These are phyloP conservation scores for Calliopsis andreniformis DNA, from an alignment of 1,140 invertebrate genomes.

Conservation along the genomic window DNA sequence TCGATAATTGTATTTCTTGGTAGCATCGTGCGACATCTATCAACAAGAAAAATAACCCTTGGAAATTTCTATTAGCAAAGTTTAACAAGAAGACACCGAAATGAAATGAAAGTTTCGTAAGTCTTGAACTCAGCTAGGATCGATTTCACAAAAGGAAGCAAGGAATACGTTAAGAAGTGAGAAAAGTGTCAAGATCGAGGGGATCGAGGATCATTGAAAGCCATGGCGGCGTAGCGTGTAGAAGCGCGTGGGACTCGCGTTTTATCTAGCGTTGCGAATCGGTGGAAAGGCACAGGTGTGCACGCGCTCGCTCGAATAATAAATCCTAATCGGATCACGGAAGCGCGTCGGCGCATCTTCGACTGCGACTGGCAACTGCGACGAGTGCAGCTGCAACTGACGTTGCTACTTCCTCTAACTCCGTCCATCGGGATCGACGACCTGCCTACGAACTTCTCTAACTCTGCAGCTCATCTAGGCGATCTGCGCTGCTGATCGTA, in stretches of 20 bases:
- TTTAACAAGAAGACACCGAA: too few species aligned
- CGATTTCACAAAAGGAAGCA: too few species aligned
- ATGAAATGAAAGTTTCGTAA: too few species aligned
- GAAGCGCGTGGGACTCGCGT: constrained; percentile 20
- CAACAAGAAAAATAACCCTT: too few species aligned
- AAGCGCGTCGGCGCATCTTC: constrained; percentile 35
- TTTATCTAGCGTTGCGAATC: constrained; percentile 34
- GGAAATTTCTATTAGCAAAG: too few species aligned
- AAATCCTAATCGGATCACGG: constrained; percentile 53
- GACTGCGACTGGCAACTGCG: constrained; percentile 25
- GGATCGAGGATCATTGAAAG: not conserved
- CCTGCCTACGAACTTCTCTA: not conserved
- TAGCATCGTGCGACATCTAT: too few species aligned
- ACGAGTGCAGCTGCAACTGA: constrained; percentile 32
- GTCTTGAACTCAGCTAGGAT: too few species aligned
- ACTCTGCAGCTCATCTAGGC: not conserved
- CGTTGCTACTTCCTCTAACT: not conserved
- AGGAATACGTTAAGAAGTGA: too few species aligned
- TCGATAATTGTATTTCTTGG: too few species aligned
- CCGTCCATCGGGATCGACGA: constrained; percentile 21
- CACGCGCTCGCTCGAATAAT: constrained; percentile 42
- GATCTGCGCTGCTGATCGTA: not conserved
- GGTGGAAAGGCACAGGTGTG: constrained; percentile 47
- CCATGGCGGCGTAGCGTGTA: not conserved
- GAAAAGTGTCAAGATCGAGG: not conserved